Evolutionary conservation across 2,888 invertebrate species (phyloP), one percentile per base, ranked within the genome.

Genomic region (Cryptophagus acutangulus): DNA sequence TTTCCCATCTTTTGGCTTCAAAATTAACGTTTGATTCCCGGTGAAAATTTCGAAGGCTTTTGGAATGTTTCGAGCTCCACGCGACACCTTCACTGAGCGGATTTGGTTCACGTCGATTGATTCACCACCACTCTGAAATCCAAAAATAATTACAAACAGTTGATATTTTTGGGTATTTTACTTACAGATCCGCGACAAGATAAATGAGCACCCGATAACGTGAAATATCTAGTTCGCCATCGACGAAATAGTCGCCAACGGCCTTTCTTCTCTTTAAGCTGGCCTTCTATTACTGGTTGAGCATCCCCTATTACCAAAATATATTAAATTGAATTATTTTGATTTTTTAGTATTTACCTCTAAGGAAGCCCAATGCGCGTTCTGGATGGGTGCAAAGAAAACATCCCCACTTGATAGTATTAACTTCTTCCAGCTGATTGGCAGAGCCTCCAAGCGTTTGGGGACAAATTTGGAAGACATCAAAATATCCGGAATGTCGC

Each of bases 1-100:
- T 70, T 89, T 90, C 30, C 90, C 89, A 65, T 92, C 91, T 69
- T 90, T 91, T 4, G 94, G 94, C 72, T 95, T 94, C 54, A 95
- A 78, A 59, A 93, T 89, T 52, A 92, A 81, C 6, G 89, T 88
- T 69, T 90, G 90, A 70, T 93, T 90, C 37, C 86, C 86, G 0
- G 94, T 94, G 73, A 94, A 95, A 58, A 95, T 94, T 74, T 95
- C 94, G 73, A 95, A 95, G 1, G 93, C 93, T 68, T 91, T 92
- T 14, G 94, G 93, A 58, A 94, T 91, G 71, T 91, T 90, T 38
- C 93, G 77, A 6, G 91, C 89, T 38, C 91, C 87, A 35, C 90
- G 77, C 1, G 92, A 87, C 8, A 94, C 93, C 62, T 93, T 88
- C n/a, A 95, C 94, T 24, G 90, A 91, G 9, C 92, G 82, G 49